These are phyloP conservation scores for Acanthosepion esculentum DNA, from an alignment of 2,888 invertebrate species.

Conservation along the genomic window DNA sequence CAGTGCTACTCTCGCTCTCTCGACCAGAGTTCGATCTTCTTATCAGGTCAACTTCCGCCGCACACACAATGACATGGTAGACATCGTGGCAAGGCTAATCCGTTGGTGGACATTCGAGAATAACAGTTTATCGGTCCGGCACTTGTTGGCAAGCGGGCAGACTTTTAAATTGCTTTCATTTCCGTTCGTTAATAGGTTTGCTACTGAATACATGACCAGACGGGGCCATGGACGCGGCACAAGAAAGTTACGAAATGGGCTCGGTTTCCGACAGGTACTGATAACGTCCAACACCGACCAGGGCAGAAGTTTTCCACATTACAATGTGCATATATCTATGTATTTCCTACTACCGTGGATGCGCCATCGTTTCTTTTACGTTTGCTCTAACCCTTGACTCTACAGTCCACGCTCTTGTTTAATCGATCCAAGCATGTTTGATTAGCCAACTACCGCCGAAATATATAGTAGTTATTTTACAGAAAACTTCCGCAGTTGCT, in stretches of 20 bases:
- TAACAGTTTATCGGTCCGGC: constrained; percentile 33
- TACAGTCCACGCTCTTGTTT: background rate
- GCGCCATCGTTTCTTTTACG: background rate
- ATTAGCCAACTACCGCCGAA: background rate
- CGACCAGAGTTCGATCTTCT: background rate
- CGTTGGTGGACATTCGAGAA: background rate
- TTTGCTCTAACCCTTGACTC: background rate
- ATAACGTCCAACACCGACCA: background rate
- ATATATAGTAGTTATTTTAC: background rate
- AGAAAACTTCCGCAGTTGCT: background rate
- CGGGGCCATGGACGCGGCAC: constrained; percentile 2
- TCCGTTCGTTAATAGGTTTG: constrained; percentile 23
- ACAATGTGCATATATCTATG: background rate
- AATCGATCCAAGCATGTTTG: background rate
- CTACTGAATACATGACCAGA: constrained; percentile 33
- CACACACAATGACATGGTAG: background rate
- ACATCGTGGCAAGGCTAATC: background rate
- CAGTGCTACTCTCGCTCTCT: background rate
- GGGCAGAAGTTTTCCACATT: background rate
- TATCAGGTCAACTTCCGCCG: background rate
- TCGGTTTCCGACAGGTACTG: background rate
- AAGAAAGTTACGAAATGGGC: constrained; percentile 20
- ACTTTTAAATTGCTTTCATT: constrained; percentile 33
- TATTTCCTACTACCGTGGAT: background rate
- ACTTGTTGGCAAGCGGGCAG: constrained; percentile 33